Base-by-base conservation (phyloP, 2,888 invertebrate species). In the Spodoptera littoralis region DNA sequence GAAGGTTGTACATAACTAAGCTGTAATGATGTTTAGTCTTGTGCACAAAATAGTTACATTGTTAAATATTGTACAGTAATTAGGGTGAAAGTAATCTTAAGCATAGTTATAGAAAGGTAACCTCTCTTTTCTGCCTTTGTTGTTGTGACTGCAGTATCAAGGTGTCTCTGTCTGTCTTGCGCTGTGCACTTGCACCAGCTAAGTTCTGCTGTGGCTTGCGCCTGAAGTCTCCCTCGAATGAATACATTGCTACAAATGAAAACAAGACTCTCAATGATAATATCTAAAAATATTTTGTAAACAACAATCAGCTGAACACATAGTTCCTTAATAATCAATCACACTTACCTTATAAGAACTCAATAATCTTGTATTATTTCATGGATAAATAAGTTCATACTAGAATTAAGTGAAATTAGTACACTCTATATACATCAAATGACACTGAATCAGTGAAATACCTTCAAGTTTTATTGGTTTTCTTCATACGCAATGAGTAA, bases 151-250 rank as follows among this genome's bases (percentile, higher is more conserved):
- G 97, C 62, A 96, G 96, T 70, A 99, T 95, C 54, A 98, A 92
- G 57, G 96, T 95, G 83, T 98, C 97, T 64, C 96, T 93, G 82
- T 96, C 95, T 70, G 95, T 95, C 73, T 95, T 97, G 71, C 97
- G 96, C 73, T 96, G 95, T 61, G 95, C 95, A 84, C 98, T 98
- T n/a, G 97, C 97, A 65, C 99, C 99, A 66, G 98, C 97, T 77
- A 99, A 95, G 90, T 97, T 98, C 92, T 99, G 99, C 84, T 97
- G 96, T 9, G 99, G 99, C 89, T 96, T 97, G 54, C 97, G 96
- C 84, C 97, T 96, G 88, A 97, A 98, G 88, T 98, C 97, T 60
- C 99, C 99, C 90, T 99, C 98, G 88, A 99, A 99, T 84, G 97
- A 96, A 90, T 96, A 96, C 96, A 96, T 96, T 66, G 73, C 90